Evolutionary conservation across 2,888 invertebrate species (phyloP), one percentile per base, ranked within the genome.

Genomic region (Colostygia pectinataria): DNA sequence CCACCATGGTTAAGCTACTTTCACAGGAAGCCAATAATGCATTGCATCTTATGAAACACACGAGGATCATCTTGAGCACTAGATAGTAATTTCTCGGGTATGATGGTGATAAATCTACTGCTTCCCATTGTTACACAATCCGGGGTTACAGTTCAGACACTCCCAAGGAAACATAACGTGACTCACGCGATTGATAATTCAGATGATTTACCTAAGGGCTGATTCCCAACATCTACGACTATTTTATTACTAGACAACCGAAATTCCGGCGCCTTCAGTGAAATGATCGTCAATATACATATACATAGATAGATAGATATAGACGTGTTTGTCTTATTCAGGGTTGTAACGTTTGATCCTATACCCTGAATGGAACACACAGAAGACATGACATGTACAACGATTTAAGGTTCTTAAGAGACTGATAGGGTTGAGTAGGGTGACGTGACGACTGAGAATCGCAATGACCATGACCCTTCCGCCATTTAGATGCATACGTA

Each of bases 71-170:
- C 49, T 47, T 42, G 48, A 55, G 53, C 53, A 55, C 41, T 41
- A 46, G 60, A 61, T 57, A 55, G 58, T 58, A 56, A 58, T 61
- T 48, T 56, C 46, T 56, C 58, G 47, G 42, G 42, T 56, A 54
- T 48, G 48, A 46, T 52, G 49, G 54, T 61, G 58, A 61, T 61
- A 58, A 56, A 61, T 58, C 55, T 54, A 28, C 49, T 36, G 56
- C 53, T 70, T 68, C 66, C 71, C 70, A 67, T 63, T 68, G 65
- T 71, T 68, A 63, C 69, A 63, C 68, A 71, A 61, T 36, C 31
- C 44, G 57, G 65, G 69, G 53, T 67, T 63, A 66, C 54, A 68
- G 73, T 66, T 71, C 73, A 63, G 48, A 41, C 58, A 51, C 60
- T 57, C 63, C 61, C 57, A 53, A 58, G 61, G 61, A 59, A 65